Conservation (phyloP, 2,113 vertebrate genomes). For the Catharus bicknelli region DNA sequence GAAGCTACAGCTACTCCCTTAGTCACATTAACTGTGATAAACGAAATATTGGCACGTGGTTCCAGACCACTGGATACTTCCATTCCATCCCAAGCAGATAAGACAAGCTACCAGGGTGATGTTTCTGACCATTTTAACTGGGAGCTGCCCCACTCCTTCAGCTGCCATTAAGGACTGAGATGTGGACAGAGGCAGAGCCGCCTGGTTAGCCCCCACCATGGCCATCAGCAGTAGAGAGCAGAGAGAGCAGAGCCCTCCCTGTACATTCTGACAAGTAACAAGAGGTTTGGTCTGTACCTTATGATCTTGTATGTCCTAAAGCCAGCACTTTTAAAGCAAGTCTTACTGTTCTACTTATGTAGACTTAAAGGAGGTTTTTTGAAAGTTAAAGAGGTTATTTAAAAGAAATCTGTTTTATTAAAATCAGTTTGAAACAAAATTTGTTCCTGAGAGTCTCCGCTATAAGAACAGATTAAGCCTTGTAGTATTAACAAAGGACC, state of each 20-base stretch:
- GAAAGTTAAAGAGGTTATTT: constrained; percentile 25
- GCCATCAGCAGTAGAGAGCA: not conserved
- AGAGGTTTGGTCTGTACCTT: not conserved
- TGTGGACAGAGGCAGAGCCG: not conserved
- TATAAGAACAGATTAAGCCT: not conserved
- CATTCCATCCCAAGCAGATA: not conserved
- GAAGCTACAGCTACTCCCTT: not conserved
- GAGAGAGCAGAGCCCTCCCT: not conserved
- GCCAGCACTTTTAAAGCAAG: not conserved
- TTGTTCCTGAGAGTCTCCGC: constrained; percentile 35
- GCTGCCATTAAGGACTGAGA: not conserved
- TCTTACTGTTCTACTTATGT: not conserved
- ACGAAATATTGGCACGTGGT: rapidly evolving
- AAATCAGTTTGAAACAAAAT: constrained; percentile 43
- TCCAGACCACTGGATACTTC: not conserved
- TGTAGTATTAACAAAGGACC: not conserved
- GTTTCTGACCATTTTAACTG: not conserved
- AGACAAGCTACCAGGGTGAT: not conserved
- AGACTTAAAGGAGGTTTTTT: not conserved
- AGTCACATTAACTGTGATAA: not conserved
- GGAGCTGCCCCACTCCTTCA: not conserved
- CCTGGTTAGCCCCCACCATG: not conserved
- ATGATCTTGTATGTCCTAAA: not conserved
- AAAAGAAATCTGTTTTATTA: constrained; percentile 54
- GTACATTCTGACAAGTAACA: not conserved